Percentiles rank a stretch among this genome's conserved stretches.
These are phyloP conservation scores for Platycnemis pennipes DNA, from an alignment of 2,888 invertebrate species.

Conservation along the genomic window DNA sequence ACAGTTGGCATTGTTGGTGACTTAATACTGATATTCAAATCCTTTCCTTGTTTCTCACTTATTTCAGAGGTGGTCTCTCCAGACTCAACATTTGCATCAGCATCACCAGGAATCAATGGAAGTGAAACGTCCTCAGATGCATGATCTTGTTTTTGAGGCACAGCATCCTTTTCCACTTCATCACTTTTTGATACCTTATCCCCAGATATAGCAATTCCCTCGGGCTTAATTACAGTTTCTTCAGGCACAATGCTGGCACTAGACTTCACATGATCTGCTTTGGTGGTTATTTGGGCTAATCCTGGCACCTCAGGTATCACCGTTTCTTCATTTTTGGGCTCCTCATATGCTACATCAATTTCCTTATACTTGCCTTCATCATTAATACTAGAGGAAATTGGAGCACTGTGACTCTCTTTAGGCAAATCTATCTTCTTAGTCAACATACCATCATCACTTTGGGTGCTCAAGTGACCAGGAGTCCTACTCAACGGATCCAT, in stretches of 20 bases:
- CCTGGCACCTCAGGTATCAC: not conserved
- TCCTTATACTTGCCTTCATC: conserved; percentile 34
- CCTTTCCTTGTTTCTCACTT: not conserved
- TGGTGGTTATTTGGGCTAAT: not conserved
- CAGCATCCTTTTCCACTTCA: not conserved
- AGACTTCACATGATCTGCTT: not conserved
- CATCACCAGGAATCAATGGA: not conserved
- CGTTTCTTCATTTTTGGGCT: not conserved
- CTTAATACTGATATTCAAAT: not conserved
- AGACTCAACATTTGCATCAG: not conserved
- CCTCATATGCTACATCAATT: not conserved
- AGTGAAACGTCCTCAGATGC: not conserved
- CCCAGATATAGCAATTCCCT: not conserved
- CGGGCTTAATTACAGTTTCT: not conserved
- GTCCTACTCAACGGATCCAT: not conserved
- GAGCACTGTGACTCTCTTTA: not conserved
- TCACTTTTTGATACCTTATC: not conserved
- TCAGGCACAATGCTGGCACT: not conserved
- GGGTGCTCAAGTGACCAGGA: not conserved
- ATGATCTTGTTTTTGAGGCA: not conserved
- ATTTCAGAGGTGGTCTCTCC: not conserved
- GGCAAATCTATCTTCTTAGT: not conserved
- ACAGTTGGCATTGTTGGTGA: not conserved
- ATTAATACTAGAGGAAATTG: not conserved
- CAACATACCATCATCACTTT: not conserved